Conservation (phyloP, 2,888 invertebrate species). For the Cordilura impudica region DNA sequence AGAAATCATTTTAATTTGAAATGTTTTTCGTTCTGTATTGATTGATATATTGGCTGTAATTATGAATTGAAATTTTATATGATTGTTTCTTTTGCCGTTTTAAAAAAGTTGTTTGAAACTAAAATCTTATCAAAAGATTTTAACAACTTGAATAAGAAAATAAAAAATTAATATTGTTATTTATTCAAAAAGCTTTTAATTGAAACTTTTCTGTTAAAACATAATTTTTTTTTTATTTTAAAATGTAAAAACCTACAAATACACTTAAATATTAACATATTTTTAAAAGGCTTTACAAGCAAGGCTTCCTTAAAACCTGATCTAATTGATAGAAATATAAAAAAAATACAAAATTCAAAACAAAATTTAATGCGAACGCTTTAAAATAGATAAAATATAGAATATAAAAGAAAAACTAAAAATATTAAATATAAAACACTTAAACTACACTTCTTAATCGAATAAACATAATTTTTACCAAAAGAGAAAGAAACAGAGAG, state of each 20-base stretch:
- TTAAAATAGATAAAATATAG: constrained; percentile 14
- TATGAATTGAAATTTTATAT: not conserved
- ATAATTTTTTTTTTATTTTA: not conserved
- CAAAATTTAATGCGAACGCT: constrained; percentile 27
- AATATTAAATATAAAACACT: not conserved
- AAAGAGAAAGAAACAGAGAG: constrained; percentile 35
- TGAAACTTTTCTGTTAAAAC: not conserved
- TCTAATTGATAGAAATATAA: not conserved
- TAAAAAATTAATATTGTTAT: not conserved
- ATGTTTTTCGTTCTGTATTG: constrained; percentile 19
- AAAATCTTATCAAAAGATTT: constrained; percentile 61
- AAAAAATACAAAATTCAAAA: not conserved
- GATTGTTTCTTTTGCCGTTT: not conserved
- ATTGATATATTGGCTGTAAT: constrained; percentile 22
- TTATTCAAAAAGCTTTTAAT: constrained; percentile 2
- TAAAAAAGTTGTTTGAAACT: constrained; percentile 35
- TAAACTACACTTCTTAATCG: not conserved
- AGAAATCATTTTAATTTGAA: constrained; percentile 17
- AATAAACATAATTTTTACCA: constrained; percentile 14
- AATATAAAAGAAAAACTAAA: not conserved
- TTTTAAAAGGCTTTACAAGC: constrained; percentile 36
- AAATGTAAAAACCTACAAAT: not conserved
- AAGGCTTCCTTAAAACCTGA: constrained; percentile 20
- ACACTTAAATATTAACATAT: not conserved
- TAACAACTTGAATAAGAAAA: not conserved